Percentiles rank a stretch among this genome's conserved stretches.
Conservation (phyloP, 2,797 vertebrate species). For the Acipenser transmontanus region DNA sequence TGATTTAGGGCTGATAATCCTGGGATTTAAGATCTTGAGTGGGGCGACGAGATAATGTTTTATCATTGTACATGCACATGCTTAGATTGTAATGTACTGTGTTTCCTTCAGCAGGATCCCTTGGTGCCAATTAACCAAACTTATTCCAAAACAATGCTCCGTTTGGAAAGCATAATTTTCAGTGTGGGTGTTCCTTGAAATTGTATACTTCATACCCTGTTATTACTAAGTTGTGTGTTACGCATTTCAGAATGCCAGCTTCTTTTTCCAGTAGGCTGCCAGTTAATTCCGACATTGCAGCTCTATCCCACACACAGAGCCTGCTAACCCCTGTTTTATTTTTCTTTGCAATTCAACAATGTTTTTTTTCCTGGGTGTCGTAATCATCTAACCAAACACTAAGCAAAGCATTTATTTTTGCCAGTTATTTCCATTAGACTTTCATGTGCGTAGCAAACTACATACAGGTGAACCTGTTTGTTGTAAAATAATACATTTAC, state of each 20-base stretch:
- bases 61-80: conserved; percentile 75
- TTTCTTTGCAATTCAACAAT: conserved; percentile 31
- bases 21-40: conserved; percentile 44
- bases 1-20: conserved; percentile 60
- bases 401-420: background rate
- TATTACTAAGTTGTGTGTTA: conserved; percentile 64
- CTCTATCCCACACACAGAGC: conserved; percentile 66
- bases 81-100: conserved; percentile 85
- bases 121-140: conserved; percentile 86
- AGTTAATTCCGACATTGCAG: conserved; percentile 38
- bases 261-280: conserved; percentile 48
- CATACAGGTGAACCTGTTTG: too few species aligned
- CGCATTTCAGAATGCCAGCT: conserved; percentile 52
- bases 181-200: conserved; percentile 78
- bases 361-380: background rate
- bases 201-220: conserved; percentile 65
- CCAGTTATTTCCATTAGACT: background rate
- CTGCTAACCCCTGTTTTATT: conserved; percentile 58
- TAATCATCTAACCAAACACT: background rate
- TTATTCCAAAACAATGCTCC: conserved; percentile 87
- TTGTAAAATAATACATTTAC: too few species aligned
- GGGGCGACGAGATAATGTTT: conserved; percentile 65
- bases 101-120: conserved; percentile 81
- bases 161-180: conserved; percentile 76
- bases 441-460: background rate